Conservation (phyloP, 2,888 invertebrate genomes). For the Macaria notata region DNA sequence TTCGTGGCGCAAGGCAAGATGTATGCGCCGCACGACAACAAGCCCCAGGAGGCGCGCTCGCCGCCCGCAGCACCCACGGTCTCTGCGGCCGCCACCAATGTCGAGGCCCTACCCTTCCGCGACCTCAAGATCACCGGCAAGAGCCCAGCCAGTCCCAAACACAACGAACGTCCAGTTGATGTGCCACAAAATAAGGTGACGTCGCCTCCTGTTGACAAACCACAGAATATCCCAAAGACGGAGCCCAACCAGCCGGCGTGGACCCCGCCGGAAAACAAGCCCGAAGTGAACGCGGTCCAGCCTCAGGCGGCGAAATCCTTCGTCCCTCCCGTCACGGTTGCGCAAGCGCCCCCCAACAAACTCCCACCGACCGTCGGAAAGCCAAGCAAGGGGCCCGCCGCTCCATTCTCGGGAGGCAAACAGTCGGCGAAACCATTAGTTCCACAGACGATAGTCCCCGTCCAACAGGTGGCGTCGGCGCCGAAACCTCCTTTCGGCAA, state of each 20-base stretch:
- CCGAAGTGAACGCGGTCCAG: slow-evolving; percentile 34
- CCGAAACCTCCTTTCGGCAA: slow-evolving; percentile 75
- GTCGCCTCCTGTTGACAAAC: slow-evolving; percentile 52
- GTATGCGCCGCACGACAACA: slow-evolving; percentile 56
- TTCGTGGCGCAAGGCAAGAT: slow-evolving; percentile 70
- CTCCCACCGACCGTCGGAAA: slow-evolving; percentile 57
- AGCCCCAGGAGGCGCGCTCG: slow-evolving; percentile 54
- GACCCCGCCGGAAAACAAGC: slow-evolving; percentile 54
- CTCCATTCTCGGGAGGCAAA: slow-evolving; percentile 73
- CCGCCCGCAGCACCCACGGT: slow-evolving; percentile 47
- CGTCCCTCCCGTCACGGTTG: slow-evolving; percentile 49
- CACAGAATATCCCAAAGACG: slow-evolving; percentile 49
- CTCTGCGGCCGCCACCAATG: slow-evolving; percentile 43
- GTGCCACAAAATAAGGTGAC: slow-evolving; percentile 44
- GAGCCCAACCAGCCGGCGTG: slow-evolving; percentile 64
- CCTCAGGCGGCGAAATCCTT: slow-evolving; percentile 53
- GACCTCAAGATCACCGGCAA: slow-evolving; percentile 68
- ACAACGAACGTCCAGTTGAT: slow-evolving; percentile 51
- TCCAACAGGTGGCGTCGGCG: slow-evolving; percentile 68
- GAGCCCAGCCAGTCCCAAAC: slow-evolving; percentile 67
- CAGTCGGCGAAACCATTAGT: slow-evolving; percentile 69
- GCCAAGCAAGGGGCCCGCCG: slow-evolving; percentile 65
- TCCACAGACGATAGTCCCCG: slow-evolving; percentile 71
- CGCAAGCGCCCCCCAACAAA: slow-evolving; percentile 52
- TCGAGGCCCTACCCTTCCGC: slow-evolving; percentile 68